Evolutionary conservation across 2,113 vertebrate species (phyloP), one percentile per base, ranked within the genome.

Genomic region (Cyanoramphus novaezelandiae): DNA sequence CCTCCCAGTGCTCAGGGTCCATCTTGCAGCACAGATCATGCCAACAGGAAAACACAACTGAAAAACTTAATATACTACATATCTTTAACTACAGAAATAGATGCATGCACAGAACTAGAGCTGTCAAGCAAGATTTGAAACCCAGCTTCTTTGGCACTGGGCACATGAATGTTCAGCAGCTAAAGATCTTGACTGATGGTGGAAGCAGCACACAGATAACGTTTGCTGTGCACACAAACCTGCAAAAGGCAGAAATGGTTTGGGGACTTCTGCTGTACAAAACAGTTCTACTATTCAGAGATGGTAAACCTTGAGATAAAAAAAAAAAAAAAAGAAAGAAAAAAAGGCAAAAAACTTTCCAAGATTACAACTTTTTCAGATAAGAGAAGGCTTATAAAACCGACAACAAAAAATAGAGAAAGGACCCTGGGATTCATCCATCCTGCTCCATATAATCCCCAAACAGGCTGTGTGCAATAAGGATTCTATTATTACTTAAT

Each of bases 401-500:
- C 10, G 27, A 10, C 9, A 5, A 43, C 57, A 59, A 87, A 53
- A 83, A 57, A 18, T 15, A 71, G n/a, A 86, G 79, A 17, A 84
- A 21, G 11, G 43, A 93, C 37, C 16, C 24, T 10, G 17, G 47
- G 25, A 87, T 92, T 35, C 53, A 86, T 71, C 75, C 60, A 69
- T 82, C 31, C 53, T 82, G 41, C 60, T 68, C 59, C n/a, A 75
- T 33, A 67, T 68, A 92, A 76, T 95, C 64, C 92, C 76, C 37
- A 79, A 96, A 81, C 17, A 95, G 64, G 23, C 18, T 81, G 39
- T 29, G 35, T 39, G 71, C 57, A 94, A 95, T 92, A 91, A 95
- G 92, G 91, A 90, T 86, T 80, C 79, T 90, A 88, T 65, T 88
- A 89, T 88, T 82, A 77, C 84, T 95, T 91, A 86, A 88, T 90